A percentile compares a stretch with the other conserved stretches of the same genome.
Conservation (phyloP, 2,888 invertebrate genomes). For the Atethmia centrago region DNA sequence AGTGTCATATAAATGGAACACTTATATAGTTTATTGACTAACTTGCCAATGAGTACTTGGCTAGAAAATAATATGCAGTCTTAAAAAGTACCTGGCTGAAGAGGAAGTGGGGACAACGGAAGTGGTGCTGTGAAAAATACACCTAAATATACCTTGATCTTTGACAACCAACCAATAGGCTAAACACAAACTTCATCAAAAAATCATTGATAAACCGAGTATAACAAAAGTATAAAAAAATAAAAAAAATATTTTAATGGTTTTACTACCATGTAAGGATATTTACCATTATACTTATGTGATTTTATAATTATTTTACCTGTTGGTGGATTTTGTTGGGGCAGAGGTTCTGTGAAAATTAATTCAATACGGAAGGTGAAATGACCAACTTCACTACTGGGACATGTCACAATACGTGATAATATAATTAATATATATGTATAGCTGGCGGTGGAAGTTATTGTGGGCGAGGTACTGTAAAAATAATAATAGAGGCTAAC, state of each 20-base stretch:
- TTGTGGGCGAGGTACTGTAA: neutral
- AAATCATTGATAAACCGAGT: neutral
- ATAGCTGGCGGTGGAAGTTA: neutral
- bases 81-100: conserved; percentile 6
- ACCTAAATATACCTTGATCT: neutral
- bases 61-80: neutral
- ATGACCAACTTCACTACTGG: neutral
- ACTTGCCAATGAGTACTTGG: too few relatives aligned
- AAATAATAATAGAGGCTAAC: neutral
- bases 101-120: neutral
- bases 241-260: neutral
- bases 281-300: neutral
- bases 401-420: neutral
- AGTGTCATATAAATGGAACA: neutral
- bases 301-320: neutral
- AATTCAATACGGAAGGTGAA: too few relatives aligned
- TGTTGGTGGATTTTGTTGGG: neutral
- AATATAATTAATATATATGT: neutral
- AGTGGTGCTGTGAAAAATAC: neutral
- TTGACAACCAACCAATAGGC: neutral
- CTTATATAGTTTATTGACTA: neutral
- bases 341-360: neutral
- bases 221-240: neutral
- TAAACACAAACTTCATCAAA: too few relatives aligned
- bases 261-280: neutral